Base-by-base conservation (phyloP, 2,797 vertebrate species). In the Ctenopoma kingsleyae region DNA sequence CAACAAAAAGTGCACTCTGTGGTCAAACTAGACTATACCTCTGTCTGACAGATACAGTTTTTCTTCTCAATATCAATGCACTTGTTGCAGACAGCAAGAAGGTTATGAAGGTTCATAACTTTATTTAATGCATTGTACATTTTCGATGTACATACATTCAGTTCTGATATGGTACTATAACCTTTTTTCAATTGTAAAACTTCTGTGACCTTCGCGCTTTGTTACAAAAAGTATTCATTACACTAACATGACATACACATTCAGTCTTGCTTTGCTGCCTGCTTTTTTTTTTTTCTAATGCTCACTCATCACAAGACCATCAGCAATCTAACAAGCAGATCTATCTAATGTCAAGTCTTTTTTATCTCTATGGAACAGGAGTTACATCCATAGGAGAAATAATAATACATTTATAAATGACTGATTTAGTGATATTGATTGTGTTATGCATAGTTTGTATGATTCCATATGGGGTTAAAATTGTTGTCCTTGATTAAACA, bases 401-500 rank as follows among this genome's bases (percentile, higher is more conserved):
- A 51, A 59, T 5, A 58, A 5, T 27, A 27, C 25, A 27, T 5
- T 38, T 43, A 43, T 51, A 36, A 23, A 8, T 20, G n/a, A 56
- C 10, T 55, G 17, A 0, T 23, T n/a, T 6, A 23, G 20, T 27
- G 23, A 11, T n/a, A n/a, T 17, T 56, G 2, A 20, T 20, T 35
- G 9, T 17, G 8, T 38, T n/a, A 22, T 10, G 35, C 12, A 38
- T 44, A 20, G 30, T 13, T 38, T 4, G 13, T 13, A 52, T 50
- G 9, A 0, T 62, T 46, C 19, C 62, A 23, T 19, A 58, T 51
- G 27, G 47, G 6, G 12, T 50, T 30, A 20, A 73, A 40, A 67
- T 17, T 8, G 43, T 17, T 8, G 43, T 47, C 47, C 40, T 71
- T 55, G 25, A 69, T 30, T 44, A 47, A 73, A 44, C 49, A 16